These are phyloP conservation scores for Acromyrmex charruanus DNA, from an alignment of 1,140 invertebrate genomes.

Conservation along the genomic window DNA sequence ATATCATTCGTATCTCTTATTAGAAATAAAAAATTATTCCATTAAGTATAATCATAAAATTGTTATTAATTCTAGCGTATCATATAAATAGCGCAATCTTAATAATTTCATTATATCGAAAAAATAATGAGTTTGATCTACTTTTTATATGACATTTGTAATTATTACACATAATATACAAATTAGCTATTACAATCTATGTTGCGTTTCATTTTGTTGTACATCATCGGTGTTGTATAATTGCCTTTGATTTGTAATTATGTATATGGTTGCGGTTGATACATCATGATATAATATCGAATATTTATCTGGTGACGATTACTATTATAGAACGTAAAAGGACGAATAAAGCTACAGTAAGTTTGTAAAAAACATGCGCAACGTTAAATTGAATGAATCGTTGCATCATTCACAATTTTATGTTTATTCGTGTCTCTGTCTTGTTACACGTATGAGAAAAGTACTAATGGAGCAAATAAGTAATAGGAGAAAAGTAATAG, in stretches of 20 bases:
- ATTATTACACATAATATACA: not conserved
- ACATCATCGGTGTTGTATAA: not conserved
- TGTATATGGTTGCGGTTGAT: not conserved
- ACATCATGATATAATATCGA: not conserved
- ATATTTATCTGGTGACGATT: not conserved
- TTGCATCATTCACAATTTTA: not conserved
- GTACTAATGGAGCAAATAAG: not conserved
- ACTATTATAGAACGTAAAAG: not conserved
- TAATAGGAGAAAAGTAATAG: not conserved
- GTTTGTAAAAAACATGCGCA: not conserved
- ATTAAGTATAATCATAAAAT: not conserved
- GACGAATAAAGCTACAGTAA: not conserved
- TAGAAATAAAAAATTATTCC: not conserved
- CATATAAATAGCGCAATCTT: not conserved
- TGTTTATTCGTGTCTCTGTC: not conserved
- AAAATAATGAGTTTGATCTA: not conserved
- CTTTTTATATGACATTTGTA: not conserved
- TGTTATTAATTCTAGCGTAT: not conserved
- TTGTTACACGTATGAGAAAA: not conserved
- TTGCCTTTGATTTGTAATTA: conserved; percentile 4
- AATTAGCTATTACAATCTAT: not conserved
- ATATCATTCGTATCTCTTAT: not conserved
- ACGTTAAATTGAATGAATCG: conserved; percentile 18
- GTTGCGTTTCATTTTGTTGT: not conserved
- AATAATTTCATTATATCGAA: not conserved